Base-by-base conservation (phyloP, 2,888 invertebrate species). In the Tachina grossa region DNA sequence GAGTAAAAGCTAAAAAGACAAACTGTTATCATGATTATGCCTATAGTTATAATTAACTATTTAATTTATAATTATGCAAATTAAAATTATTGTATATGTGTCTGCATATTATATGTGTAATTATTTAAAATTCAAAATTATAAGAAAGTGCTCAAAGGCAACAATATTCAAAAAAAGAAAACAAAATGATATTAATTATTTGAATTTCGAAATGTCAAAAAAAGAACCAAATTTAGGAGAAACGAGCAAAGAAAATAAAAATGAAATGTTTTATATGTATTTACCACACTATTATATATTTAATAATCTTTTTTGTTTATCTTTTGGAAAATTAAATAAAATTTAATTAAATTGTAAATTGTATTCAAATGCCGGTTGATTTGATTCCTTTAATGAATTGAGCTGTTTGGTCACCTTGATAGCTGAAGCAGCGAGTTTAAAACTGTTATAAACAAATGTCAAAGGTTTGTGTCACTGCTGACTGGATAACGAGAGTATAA, bases 201-300 rank as follows among this genome's bases (percentile, higher is more conserved):
- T 45, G 63, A 53, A 63, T 63, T 78, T 61, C 51, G 61, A 78
- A 43, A 57, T 77, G 49, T 39, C 41, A 63, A 68, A 63, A 51
- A 10, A 59, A 53, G 57, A 53, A 16, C 9, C 9, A 47, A 66
- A 69, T 65, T 6, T 49, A 57, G 43, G 19, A 75, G 53, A 55
- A 63, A 76, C 47, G 41, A 39, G 16, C 13, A 41, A 31, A 75
- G 11, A 19, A 72, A 53, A 49, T 47, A 31, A 43, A 75, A 69
- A 39, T 47, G 43, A 76, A 76, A 71, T 83, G 82, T 83, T 83
- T 83, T 83, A 77, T 77, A 83, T 72, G 65, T 77, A 71, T 83
- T 77, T 83, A 83, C 71, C 76, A 66, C 57, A 77, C 2, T 57
- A 75, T 31, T 65, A 71, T 65, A 61, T 76, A 80, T 80, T 66